Evolutionary conservation across 2,113 vertebrate species (phyloP), one percentile per base, ranked within the genome.

Genomic region (Leucosticte australis): DNA sequence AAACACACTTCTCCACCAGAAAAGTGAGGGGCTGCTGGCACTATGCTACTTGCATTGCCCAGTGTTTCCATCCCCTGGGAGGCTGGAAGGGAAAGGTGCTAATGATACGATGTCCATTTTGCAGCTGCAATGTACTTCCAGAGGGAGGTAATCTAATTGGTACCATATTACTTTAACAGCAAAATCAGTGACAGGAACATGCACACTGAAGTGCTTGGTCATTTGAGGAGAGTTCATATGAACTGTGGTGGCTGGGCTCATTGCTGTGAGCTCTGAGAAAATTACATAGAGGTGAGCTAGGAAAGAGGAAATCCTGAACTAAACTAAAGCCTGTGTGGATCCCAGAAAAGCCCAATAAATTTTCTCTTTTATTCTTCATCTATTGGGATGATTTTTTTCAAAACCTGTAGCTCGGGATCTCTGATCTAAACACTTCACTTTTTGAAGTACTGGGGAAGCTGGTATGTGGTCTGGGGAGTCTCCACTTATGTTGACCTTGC

Each of bases 91-190:
- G 60, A 95, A 93, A 87, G 89, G 83, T 80, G 37, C 70, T 98
- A 97, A 97, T 86, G 90, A 94, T 53, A 88, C 28, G 35, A 92
- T 83, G 96, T 31, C 87, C 78, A 95, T 94, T 97, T 96, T 95
- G 46, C 95, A 95, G 80, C 73, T 94, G 75, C 90, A 97, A 78
- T 92, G 78, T 77, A 83, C 92, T 97, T 97, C 94, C 90, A 96
- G 91, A 94, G 64, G 64, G 78, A 95, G 83, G 74, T 94, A 96
- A 97, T 97, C 90, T 96, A 97, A 97, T 96, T 95, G 95, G 91
- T 78, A 97, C 78, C 71, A 65, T 96, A 91, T 96, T 97, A 96
- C 42, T 27, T 94, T 24, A 89, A 85, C 84, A 88, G 91, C 41
- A 86, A 93, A 96, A 90, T 87, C 95, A 94, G 89, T 33, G 15